phyloP scores from a whole-genome alignment of 2,888 invertebrate species.

The Amphipoea lucens region DNA sequence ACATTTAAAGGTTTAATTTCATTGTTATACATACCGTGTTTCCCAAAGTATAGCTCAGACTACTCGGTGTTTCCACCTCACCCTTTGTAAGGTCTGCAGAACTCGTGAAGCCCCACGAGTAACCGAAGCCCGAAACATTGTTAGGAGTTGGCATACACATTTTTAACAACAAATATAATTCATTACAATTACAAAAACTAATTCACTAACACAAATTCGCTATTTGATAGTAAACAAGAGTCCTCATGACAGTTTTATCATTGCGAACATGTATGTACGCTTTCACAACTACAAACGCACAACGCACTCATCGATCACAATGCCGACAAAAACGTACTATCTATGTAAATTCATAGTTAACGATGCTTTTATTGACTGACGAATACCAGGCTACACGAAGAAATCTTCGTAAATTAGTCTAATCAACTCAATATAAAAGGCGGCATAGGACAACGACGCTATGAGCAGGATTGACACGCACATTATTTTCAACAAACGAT shows the following conservation, averaged over 20 bases:
- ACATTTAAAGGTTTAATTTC: slow-evolving; percentile 12
- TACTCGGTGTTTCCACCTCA: slow-evolving; percentile 88
- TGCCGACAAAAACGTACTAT: slow-evolving; percentile 79
- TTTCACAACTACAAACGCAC: slow-evolving; percentile 89
- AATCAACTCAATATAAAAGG: slow-evolving; percentile 84
- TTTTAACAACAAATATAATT: slow-evolving; percentile 72
- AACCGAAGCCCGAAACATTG: slow-evolving; percentile 89
- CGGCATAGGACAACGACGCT: slow-evolving; percentile 88
- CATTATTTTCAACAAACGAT: slow-evolving; percentile 74
- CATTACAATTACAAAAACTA: slow-evolving; percentile 82
- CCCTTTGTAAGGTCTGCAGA: slow-evolving; percentile 88
- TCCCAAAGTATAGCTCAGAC: slow-evolving; percentile 88
- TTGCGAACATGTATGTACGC: slow-evolving; percentile 88
- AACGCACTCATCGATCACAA: slow-evolving; percentile 84
- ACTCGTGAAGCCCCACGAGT: slow-evolving; percentile 89
- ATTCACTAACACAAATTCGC: slow-evolving; percentile 86
- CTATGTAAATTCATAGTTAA: slow-evolving; percentile 70
- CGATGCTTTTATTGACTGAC: slow-evolving; percentile 61
- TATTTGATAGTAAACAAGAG: slow-evolving; percentile 87
- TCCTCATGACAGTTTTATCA: slow-evolving; percentile 89
- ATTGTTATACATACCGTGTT: slow-evolving; percentile 82
- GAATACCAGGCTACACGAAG: slow-evolving; percentile 69
- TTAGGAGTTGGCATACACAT: slow-evolving; percentile 90
- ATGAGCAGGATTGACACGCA: slow-evolving; percentile 84
- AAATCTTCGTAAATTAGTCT: slow-evolving; percentile 77